A percentile compares a stretch with the other conserved stretches of the same genome.
Evolutionary conservation across 2,888 invertebrate species (phyloP).

Genomic region (Hedya salicella): DNA sequence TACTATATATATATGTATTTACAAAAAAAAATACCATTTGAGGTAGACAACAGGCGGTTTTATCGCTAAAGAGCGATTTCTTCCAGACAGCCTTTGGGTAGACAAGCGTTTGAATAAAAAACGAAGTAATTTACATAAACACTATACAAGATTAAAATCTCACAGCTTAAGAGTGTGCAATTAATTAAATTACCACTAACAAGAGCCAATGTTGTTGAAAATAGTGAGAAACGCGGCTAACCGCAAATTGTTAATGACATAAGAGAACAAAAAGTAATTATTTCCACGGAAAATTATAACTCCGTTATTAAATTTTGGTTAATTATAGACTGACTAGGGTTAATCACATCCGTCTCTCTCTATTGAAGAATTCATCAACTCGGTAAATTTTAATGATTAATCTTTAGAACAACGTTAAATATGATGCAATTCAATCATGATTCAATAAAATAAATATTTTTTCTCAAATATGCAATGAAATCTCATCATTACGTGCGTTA

Average conservation of each 20-base stretch:
- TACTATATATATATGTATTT: no score
- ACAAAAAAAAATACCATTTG: no score
- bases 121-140: background rate
- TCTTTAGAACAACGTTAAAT: no score
- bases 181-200: constrained; percentile 29
- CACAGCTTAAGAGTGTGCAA: constrained; percentile 1
- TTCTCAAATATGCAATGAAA: no score
- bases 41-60: no score
- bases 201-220: background rate
- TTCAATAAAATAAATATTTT: no score
- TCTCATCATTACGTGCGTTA: no score
- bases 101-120: background rate
- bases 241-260: background rate
- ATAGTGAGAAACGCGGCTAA: background rate
- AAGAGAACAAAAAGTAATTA: background rate
- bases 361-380: no score
- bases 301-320: background rate
- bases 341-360: background rate
- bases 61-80: no score
- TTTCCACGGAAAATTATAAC: background rate
- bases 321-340: background rate
- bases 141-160: constrained; percentile 8
- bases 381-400: no score
- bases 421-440: no score
- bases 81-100: no score